Conservation (phyloP, 2,113 vertebrate genomes). For the Pipra filicauda region DNA sequence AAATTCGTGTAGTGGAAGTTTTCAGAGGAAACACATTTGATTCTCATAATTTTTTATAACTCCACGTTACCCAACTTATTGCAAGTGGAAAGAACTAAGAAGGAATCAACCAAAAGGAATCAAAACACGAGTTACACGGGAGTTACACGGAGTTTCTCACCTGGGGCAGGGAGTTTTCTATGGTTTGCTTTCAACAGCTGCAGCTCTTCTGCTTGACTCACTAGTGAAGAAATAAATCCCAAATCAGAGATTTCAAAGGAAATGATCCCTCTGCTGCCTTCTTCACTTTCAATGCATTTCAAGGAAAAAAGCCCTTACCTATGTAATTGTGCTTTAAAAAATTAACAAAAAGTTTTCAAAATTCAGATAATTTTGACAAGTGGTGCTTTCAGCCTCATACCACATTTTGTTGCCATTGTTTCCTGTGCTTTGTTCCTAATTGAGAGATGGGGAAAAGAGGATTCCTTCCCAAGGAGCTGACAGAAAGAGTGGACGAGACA, state of each 20-base stretch:
- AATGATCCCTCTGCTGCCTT: background rate
- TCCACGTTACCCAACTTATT: background rate
- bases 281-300: background rate
- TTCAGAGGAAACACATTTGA: background rate
- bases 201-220: constrained; percentile 63
- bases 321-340: background rate
- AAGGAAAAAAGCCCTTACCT: background rate
- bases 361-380: background rate
- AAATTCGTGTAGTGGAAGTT: background rate
- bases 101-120: background rate
- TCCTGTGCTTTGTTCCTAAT: background rate
- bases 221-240: constrained; percentile 62
- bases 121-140: background rate
- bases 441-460: background rate
- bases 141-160: constrained; percentile 42
- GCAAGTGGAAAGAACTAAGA: background rate
- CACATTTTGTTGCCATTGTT: background rate
- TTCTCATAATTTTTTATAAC: background rate
- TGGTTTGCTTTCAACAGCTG: constrained; percentile 51
- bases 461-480: background rate
- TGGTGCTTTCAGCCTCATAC: background rate
- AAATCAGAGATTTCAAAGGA: constrained; percentile 14
- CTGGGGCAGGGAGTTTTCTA: constrained; percentile 23
- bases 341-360: background rate
- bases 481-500: background rate